Conservation (phyloP, 2,113 vertebrate species). For the Gymnorhina tibicen region DNA sequence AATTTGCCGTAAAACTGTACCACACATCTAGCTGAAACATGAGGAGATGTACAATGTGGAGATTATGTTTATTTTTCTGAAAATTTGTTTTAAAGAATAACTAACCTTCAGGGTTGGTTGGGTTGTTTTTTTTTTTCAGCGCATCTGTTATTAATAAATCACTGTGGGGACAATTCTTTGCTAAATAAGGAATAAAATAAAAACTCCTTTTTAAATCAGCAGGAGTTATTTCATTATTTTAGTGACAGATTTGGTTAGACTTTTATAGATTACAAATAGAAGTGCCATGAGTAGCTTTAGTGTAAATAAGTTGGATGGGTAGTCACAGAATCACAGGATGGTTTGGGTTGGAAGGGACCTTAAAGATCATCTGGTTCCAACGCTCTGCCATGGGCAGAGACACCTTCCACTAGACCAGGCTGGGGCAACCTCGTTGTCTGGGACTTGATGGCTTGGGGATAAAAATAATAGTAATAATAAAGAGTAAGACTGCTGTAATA, state of each 20-base stretch:
- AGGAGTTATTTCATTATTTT: neutral
- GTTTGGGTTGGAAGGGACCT: neutral
- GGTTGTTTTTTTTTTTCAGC: neutral
- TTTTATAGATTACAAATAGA: neutral
- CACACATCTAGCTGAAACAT: conserved; percentile 15
- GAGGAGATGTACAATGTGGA: conserved; percentile 1
- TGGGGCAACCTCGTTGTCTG: neutral
- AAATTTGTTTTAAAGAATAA: conserved; percentile 26
- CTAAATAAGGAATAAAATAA: conserved; percentile 46
- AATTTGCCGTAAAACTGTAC: conserved; percentile 44
- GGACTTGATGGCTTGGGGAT: neutral
- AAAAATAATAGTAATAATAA: neutral
- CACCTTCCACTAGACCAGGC: neutral
- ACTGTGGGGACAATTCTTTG: neutral
- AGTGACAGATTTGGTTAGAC: neutral
- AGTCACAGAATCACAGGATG: neutral
- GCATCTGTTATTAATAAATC: conserved; percentile 49
- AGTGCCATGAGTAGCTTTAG: neutral
- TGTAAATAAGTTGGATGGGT: neutral
- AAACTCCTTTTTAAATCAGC: neutral
- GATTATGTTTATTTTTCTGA: conserved; percentile 39
- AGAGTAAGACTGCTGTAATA: neutral
- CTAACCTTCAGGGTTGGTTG: neutral
- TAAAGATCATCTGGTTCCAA: neutral
- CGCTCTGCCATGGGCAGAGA: accelerated